Conservation (phyloP, 1,140 invertebrate species). For the Brachionus paranguensis region DNA sequence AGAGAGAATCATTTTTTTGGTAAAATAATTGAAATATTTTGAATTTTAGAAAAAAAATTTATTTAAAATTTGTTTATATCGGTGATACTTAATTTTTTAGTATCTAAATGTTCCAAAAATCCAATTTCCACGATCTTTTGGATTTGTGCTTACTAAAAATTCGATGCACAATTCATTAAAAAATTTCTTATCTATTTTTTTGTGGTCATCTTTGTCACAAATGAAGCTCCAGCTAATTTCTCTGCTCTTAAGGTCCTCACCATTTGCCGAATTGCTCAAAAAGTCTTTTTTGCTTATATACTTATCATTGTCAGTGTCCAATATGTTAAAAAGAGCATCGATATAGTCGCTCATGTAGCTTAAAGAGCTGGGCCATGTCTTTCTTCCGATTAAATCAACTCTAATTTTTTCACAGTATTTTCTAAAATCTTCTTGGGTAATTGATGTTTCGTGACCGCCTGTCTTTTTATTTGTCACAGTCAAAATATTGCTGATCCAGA, state of each 20-base stretch:
- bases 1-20: too few species aligned
- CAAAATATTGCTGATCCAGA: slow-evolving; percentile 16
- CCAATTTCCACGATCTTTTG: slow-evolving; percentile 36
- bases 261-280: slow-evolving; percentile 15
- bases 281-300: slow-evolving; percentile 17
- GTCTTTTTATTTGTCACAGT: slow-evolving; percentile 1
- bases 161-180: slow-evolving; percentile 27
- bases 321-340: slow-evolving; percentile 18
- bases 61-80: background rate
- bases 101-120: slow-evolving; percentile 34
- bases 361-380: slow-evolving; percentile 17
- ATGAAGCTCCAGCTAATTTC: slow-evolving; percentile 18
- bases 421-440: slow-evolving; percentile 24
- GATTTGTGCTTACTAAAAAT: slow-evolving; percentile 30
- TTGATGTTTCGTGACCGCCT: background rate
- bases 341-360: slow-evolving; percentile 36
- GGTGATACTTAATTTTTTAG: background rate
- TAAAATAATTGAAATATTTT: too few species aligned
- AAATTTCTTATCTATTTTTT: slow-evolving; percentile 16
- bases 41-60: background rate
- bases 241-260: slow-evolving; percentile 12
- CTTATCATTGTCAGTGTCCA: slow-evolving; percentile 19
- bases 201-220: slow-evolving; percentile 21
- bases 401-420: slow-evolving; percentile 36
- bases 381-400: background rate